Evolutionary conservation across 2,113 vertebrate genomes (phyloP).

Genomic region (Ginglymostoma cirratum): DNA sequence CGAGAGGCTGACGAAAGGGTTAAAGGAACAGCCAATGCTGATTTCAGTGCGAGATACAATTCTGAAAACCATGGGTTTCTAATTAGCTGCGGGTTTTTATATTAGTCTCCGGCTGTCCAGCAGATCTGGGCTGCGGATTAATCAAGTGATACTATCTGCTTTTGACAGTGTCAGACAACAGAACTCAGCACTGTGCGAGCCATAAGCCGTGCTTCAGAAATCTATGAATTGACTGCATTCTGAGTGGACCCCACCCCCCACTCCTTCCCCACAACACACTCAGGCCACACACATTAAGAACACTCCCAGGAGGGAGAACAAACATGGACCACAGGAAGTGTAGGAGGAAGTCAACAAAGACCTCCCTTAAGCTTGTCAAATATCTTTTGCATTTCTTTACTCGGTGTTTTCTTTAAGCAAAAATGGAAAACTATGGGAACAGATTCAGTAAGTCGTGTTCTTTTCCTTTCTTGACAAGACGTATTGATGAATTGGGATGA

Average conservation of each 20-base stretch:
- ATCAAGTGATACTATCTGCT: background rate
- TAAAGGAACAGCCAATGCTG: background rate
- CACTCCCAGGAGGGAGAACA: background rate
- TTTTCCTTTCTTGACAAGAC: background rate
- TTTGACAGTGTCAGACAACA: background rate
- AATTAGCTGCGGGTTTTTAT: background rate
- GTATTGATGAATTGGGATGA: background rate
- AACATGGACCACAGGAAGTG: conserved; percentile 4
- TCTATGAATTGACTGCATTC: background rate
- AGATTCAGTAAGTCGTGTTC: too few species aligned
- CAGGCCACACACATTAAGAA: conserved; percentile 14
- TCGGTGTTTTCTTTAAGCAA: background rate
- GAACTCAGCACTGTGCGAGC: background rate
- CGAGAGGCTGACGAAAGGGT: background rate
- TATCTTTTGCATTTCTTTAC: background rate
- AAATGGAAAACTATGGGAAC: background rate
- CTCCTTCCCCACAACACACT: background rate
- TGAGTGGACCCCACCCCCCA: background rate
- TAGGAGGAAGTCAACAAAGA: background rate
- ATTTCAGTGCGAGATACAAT: background rate
- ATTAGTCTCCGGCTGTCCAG: background rate
- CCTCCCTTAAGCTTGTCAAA: background rate
- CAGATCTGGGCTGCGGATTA: background rate
- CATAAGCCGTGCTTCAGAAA: background rate
- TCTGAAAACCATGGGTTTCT: conserved; percentile 1